Evolutionary conservation across 1,140 invertebrate species (phyloP).

Genomic region (Subanguina moxae): DNA sequence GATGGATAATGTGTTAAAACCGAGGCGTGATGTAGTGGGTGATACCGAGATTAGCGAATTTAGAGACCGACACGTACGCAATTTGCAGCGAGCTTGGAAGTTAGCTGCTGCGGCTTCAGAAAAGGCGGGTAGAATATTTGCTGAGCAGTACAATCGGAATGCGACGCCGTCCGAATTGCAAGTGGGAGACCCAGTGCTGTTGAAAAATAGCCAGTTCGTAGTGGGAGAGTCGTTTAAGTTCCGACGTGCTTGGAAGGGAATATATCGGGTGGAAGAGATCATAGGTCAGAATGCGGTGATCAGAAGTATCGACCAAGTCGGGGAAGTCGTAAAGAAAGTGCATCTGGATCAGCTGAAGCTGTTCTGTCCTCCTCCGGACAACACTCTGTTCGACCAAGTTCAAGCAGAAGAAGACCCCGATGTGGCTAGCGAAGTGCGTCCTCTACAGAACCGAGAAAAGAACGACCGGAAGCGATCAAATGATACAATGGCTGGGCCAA

Average conservation of each 20-base stretch:
- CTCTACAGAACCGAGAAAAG: too few relatives aligned
- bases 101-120: background rate
- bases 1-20: conserved; percentile 4
- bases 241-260: conserved; percentile 13
- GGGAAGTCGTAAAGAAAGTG: too few relatives aligned
- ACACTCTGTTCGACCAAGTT: too few relatives aligned
- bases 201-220: background rate
- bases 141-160: conserved; percentile 19
- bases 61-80: conserved; percentile 12
- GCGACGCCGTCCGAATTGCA: background rate
- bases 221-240: conserved; percentile 16
- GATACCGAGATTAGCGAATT: background rate
- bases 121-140: background rate
- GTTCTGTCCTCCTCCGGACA: too few relatives aligned
- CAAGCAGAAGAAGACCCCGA: too few relatives aligned
- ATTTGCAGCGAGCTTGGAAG: conserved; percentile 19
- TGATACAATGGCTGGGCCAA: too few relatives aligned
- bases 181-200: conserved; percentile 14
- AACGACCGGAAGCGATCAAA: too few relatives aligned
- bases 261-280: background rate
- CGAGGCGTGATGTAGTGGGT: background rate
- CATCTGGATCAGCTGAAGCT: too few relatives aligned
- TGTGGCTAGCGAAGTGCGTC: too few relatives aligned
- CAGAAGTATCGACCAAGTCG: too few relatives aligned
- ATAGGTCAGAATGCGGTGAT: too few relatives aligned